A percentile compares a stretch with the other conserved stretches of the same genome.
Conservation (phyloP, 2,888 invertebrate species). For the Baronia brevicornis region DNA sequence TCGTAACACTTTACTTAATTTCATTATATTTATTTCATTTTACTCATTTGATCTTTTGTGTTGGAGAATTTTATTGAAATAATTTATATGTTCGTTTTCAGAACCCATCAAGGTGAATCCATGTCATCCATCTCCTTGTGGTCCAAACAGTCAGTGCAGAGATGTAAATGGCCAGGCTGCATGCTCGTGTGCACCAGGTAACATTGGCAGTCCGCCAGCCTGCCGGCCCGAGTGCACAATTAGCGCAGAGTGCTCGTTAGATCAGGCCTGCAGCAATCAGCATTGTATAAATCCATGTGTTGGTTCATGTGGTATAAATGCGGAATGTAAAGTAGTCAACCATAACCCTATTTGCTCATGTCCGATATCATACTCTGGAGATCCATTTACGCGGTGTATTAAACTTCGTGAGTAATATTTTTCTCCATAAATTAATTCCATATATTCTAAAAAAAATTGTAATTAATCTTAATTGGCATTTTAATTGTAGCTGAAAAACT, state of each 20-base stretch:
- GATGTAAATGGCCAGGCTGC: conserved; percentile 79
- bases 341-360: conserved; percentile 85
- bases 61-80: background rate
- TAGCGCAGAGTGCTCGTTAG: conserved; percentile 82
- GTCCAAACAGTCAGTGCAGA: conserved; percentile 78
- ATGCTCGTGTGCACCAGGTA: conserved; percentile 80
- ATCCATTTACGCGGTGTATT: conserved; percentile 79
- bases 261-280: conserved; percentile 81
- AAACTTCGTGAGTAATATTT: conserved; percentile 61
- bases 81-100: conserved; percentile 32
- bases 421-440: background rate
- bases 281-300: conserved; percentile 84
- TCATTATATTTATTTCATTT: conserved; percentile 1
- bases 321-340: conserved; percentile 84
- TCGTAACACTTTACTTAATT: conserved; percentile 3
- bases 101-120: conserved; percentile 72
- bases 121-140: conserved; percentile 80
- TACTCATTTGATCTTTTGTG: conserved; percentile 2
- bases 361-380: conserved; percentile 76
- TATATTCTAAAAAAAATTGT: conserved; percentile 6
- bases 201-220: conserved; percentile 78
- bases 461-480: conserved; percentile 10
- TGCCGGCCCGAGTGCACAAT: conserved; percentile 84
- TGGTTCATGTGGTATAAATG: conserved; percentile 82
- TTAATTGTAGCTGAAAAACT: conserved; percentile 63